These are phyloP conservation scores for Sebastes steindachneri DNA, from an alignment of 2,797 vertebrate genomes.

Conservation along the genomic window DNA sequence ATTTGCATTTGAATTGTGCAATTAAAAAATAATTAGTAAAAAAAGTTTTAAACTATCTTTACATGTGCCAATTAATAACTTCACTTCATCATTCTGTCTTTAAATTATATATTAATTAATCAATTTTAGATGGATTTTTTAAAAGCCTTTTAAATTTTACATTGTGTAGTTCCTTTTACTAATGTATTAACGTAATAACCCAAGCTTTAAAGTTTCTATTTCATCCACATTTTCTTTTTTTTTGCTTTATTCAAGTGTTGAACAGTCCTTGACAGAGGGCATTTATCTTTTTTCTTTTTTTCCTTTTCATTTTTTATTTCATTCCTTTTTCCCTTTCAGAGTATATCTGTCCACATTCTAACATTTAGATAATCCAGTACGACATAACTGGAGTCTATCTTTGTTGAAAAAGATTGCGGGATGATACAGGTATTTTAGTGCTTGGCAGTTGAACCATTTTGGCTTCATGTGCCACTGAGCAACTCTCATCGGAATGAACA, in stretches of 20 bases:
- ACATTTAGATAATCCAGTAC: no score
- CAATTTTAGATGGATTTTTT: not conserved
- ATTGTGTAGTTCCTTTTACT: not conserved
- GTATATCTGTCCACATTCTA: no score
- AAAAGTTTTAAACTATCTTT: not conserved
- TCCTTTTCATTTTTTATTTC: no score
- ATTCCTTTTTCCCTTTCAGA: no score
- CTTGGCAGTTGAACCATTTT: no score
- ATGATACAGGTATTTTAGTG: no score
- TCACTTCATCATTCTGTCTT: not conserved
- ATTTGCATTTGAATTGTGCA: slow-evolving; percentile 9
- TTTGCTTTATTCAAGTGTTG: no score
- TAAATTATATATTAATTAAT: not conserved
- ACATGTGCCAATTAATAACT: not conserved
- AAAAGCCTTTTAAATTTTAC: not conserved
- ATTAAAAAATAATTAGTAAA: slow-evolving; percentile 12
- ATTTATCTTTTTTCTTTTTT: no score
- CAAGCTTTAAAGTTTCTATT: not conserved
- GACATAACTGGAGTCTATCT: no score
- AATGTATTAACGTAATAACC: not conserved
- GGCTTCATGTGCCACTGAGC: no score
- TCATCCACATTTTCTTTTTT: not conserved
- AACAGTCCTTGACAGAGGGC: no score
- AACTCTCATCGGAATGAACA: no score
- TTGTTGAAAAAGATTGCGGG: accelerated